Base-by-base conservation (phyloP, 2,113 vertebrate genomes). In the Chaetodon auriga region DNA sequence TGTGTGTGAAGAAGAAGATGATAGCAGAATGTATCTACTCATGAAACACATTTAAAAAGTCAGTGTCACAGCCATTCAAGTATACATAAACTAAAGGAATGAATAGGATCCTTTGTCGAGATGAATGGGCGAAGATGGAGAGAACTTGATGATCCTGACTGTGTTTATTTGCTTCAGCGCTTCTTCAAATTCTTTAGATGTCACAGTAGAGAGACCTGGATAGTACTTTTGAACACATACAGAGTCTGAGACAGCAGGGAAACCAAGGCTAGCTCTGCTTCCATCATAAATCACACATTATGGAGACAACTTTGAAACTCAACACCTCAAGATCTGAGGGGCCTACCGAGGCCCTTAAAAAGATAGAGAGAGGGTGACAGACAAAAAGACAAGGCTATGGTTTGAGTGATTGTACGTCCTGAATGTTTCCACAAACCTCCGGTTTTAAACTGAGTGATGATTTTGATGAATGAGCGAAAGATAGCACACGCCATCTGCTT, bases 261-360 rank as follows among this genome's bases (percentile, higher is more conserved):
- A 58, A 66, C 75, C 41, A 9, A 43, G 58, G 45, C 38, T 23
- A 18, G 35, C 71, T 77, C 55, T 65, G 70, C 79, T 77, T 87
- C 57, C 30, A 23, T 77, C 87, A 77, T 93, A 88, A 92, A 92
- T 92, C 91, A 91, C 78, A 86, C 69, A 49, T 61, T 46, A 46
- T 69, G 80, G 75, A 78, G 73, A 87, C 78, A 73, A 89, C 82
- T 83, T 89, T 94, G 91, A 93, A 92, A 94, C 89, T 85, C 84
- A 90, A 93, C 82, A 88, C 91, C 82, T 84, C 7, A n/a, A 80
- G 77, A 90, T 85, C 85, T 68, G 70, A 90, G 74, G 49, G 75
- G 79, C 48, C 65, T 74, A 12, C 35, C 30, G 74, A 80, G 76
- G 83, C 85, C 71, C 78, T 84, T 77, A 81, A 77, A 84, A 81